These are phyloP conservation scores for Gymnoscopelus microlampas DNA, from an alignment of 2,797 vertebrate genomes.

Conservation along the genomic window DNA sequence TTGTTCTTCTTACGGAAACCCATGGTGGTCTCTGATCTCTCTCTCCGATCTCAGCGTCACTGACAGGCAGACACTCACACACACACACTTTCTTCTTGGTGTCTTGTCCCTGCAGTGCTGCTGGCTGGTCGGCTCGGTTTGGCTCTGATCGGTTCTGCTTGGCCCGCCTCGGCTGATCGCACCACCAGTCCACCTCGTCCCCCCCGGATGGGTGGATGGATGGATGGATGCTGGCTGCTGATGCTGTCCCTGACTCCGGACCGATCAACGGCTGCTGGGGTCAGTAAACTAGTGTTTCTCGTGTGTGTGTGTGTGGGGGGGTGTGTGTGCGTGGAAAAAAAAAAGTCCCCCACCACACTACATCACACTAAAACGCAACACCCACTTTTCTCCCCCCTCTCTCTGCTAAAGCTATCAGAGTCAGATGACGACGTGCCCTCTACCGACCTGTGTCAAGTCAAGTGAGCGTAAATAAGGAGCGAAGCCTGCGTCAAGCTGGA, in stretches of 20 bases:
- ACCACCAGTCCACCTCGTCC: constrained; percentile 24
- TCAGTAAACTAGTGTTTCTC: too few species aligned
- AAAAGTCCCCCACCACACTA: constrained; percentile 53
- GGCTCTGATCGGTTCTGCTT: constrained; percentile 17
- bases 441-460: not conserved
- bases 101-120: constrained; percentile 25
- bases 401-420: constrained; percentile 34
- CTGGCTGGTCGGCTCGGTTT: constrained; percentile 27
- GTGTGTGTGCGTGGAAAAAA: constrained; percentile 37
- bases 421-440: constrained; percentile 40
- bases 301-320: too few species aligned
- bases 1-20: constrained; percentile 85
- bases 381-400: constrained; percentile 58
- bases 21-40: constrained; percentile 66
- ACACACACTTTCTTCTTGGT: not conserved
- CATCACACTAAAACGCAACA: constrained; percentile 63
- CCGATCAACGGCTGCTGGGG: too few species aligned
- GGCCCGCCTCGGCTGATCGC: constrained; percentile 5
- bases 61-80: not conserved
- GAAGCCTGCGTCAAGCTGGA: too few species aligned
- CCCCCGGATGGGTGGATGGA: too few species aligned
- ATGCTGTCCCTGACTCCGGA: too few species aligned
- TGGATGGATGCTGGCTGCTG: too few species aligned
- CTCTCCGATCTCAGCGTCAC: constrained; percentile 21
- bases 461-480: too few species aligned